Evolutionary conservation across 2,797 vertebrate species (phyloP), one percentile per base, ranked within the genome.

Genomic region (Arnoldichthys spilopterus): DNA sequence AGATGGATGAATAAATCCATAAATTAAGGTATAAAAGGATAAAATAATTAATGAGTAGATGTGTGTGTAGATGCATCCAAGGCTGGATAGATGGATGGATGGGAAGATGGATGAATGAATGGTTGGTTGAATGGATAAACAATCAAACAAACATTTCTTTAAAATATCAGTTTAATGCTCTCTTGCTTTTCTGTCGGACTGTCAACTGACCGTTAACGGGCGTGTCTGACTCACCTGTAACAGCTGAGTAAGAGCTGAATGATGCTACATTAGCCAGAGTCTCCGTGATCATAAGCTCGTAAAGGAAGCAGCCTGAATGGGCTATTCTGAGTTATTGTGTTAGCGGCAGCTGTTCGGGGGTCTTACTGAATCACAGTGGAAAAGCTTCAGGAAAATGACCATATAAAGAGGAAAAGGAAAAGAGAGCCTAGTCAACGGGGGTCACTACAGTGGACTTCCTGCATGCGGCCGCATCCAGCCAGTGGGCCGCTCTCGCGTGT

Each of bases 371-470:
- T 62, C 70, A 70, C 43, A 5, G 24, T 61, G 24, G 56, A 74
- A 71, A 58, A 67, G 54, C 61, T 26, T 82, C 82, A 90, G 86
- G 85, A 87, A 91, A 81, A 84, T 77, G 80, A 80, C 80, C 85
- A 85, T 84, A 86, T 86, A 81, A 69, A 85, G 83, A 85, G 83
- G 75, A 85, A 79, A 74, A 20, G 32, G 78, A 82, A 85, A 70
- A 70, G 61, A 74, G 47, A 71, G 49, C n/a, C 34, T 64, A n/a
- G 18, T 47, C 76, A 82, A 84, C 81, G 80, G 67, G 72, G 47
- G 83, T 83, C 81, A 89, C 82, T 89, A 87, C 86, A 84, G 62
- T 84, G 78, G 86, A 88, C 84, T 91, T 91, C 90, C 90, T 91
- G 72, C 81, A 63, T 85, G 86, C 67, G 69, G 18, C 24, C 45